These are phyloP conservation scores for Gasterosteus nipponicus DNA, from an alignment of 2,113 vertebrate species.

Conservation along the genomic window DNA sequence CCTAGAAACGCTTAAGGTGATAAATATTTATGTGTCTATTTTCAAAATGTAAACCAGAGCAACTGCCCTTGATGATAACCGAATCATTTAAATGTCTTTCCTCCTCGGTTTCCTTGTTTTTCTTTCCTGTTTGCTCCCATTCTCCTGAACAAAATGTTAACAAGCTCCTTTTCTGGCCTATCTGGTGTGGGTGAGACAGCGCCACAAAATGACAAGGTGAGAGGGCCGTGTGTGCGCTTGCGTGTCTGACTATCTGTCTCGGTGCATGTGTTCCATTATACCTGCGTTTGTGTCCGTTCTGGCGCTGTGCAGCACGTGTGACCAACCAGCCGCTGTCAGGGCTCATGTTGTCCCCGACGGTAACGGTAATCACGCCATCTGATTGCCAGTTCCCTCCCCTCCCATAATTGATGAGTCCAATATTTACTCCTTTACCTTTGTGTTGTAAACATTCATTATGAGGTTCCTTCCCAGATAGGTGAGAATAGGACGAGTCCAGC, in stretches of 20 bases:
- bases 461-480: constrained; percentile 84
- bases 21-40: constrained; percentile 70
- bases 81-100: constrained; percentile 70
- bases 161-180: constrained; percentile 67
- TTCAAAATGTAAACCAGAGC: constrained; percentile 66
- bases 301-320: constrained; percentile 35
- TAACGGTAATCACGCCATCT: constrained; percentile 89
- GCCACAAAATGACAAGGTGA: constrained; percentile 63
- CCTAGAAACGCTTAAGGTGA: constrained; percentile 48
- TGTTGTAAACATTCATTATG: constrained; percentile 93
- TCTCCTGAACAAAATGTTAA: constrained; percentile 65
- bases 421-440: constrained; percentile 95
- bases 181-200: constrained; percentile 60
- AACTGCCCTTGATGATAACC: constrained; percentile 66
- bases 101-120: constrained; percentile 57
- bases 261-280: constrained; percentile 2
- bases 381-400: constrained; percentile 85
- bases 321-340: constrained; percentile 64
- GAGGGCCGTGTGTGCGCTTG: constrained; percentile 30
- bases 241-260: constrained; percentile 16
- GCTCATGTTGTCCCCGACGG: constrained; percentile 67
- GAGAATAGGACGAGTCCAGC: constrained; percentile 85
- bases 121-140: constrained; percentile 34
- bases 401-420: constrained; percentile 94
- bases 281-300: constrained; percentile 3